A percentile compares a stretch with the other conserved stretches of the same genome.
These are phyloP conservation scores for Pollachius pollachius DNA, from an alignment of 2,113 vertebrate species.

Conservation along the genomic window DNA sequence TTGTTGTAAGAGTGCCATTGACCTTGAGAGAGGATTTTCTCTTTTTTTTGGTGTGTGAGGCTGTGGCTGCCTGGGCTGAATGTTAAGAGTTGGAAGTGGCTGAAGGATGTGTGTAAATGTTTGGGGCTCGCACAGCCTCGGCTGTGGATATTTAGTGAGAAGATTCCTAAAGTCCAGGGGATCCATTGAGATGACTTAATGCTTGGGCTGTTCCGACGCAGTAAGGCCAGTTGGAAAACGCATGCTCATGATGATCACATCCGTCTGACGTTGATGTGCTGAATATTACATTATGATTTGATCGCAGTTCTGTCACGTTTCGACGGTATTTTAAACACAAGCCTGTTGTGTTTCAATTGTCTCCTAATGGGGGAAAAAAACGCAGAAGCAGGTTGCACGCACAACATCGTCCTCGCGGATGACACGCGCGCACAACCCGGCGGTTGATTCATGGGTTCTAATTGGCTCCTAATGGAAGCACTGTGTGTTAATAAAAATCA, in stretches of 20 bases:
- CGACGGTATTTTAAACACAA: no score
- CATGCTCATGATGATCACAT: no score
- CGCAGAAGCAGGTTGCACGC: neutral
- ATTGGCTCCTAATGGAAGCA: constrained; percentile 63
- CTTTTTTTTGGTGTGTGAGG: constrained; percentile 23
- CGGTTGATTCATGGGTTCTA: constrained; percentile 52
- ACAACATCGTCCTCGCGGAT: no score
- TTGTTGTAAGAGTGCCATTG: constrained; percentile 55
- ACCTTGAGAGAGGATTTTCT: constrained; percentile 53
- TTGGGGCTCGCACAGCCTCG: neutral
- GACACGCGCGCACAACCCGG: constrained; percentile 14
- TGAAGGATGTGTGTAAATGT: constrained; percentile 29
- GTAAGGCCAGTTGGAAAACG: no score
- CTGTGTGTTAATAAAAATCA: constrained; percentile 61
- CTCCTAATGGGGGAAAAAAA: neutral
- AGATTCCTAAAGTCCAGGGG: no score
- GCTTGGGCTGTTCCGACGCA: no score
- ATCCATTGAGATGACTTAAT: no score
- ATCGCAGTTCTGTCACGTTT: no score
- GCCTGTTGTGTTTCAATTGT: neutral
- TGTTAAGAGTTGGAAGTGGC: constrained; percentile 53
- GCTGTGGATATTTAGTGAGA: no score
- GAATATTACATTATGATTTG: no score
- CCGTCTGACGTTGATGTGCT: no score
- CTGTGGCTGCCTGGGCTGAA: constrained; percentile 47